phyloP scores from a whole-genome alignment of 2,888 invertebrate genomes.

The Acleris laterana region DNA sequence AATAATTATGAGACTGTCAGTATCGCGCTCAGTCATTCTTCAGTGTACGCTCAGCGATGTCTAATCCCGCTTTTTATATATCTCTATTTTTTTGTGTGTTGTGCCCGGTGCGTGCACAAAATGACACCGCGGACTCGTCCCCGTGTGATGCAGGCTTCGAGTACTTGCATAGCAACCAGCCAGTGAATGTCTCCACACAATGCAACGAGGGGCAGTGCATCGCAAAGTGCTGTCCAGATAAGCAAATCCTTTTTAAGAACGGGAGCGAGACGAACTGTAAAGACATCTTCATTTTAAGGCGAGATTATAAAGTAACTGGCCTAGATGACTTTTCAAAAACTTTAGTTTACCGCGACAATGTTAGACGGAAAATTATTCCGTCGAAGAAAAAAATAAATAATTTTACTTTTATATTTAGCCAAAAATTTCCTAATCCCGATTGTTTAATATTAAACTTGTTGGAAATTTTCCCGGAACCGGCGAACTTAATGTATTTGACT shows the following conservation, averaged over 20 bases:
- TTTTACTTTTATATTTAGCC: slow-evolving; percentile 5
- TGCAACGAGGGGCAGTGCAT: slow-evolving; percentile 8
- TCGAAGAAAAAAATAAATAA: slow-evolving; percentile 2
- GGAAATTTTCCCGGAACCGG: not conserved
- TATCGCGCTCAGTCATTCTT: not conserved
- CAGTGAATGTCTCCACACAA: not conserved
- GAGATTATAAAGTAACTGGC: not conserved
- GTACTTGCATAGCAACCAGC: not conserved
- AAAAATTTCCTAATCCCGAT: not conserved
- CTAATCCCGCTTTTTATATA: not conserved
- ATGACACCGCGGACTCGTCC: not conserved
- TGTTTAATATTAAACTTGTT: not conserved
- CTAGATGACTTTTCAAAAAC: slow-evolving; percentile 14
- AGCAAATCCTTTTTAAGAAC: slow-evolving; percentile 5
- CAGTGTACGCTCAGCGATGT: not conserved
- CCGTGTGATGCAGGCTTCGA: not conserved
- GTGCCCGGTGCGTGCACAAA: not conserved
- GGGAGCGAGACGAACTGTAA: not conserved
- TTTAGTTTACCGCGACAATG: slow-evolving; percentile 1
- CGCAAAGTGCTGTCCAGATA: slow-evolving; percentile 12
- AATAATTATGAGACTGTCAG: not conserved
- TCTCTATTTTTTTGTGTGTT: not conserved
- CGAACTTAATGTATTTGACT: not conserved
- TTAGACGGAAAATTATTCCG: not conserved
- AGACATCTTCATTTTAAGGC: not conserved